A percentile compares a stretch with the other conserved stretches of the same genome.
phyloP scores from a whole-genome alignment of 2,888 invertebrate genomes.

The Digitonthophagus gazella region DNA sequence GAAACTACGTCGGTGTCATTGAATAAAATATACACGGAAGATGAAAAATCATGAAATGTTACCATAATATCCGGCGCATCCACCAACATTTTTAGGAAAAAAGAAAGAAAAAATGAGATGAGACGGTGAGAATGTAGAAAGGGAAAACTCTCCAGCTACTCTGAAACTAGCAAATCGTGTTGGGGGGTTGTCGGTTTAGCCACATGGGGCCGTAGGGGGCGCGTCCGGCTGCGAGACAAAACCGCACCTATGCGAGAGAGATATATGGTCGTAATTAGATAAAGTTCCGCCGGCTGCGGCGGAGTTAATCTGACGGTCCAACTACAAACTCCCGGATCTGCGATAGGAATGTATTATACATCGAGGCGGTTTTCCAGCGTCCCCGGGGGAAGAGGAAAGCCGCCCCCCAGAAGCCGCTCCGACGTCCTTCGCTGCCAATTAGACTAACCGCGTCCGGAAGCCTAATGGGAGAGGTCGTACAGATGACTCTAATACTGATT shows the following conservation, averaged over 20 bases:
- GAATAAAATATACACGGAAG: background rate
- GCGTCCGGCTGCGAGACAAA: slow-evolving; percentile 35
- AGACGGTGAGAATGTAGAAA: background rate
- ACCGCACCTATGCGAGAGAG: slow-evolving; percentile 38
- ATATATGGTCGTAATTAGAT: slow-evolving; percentile 50
- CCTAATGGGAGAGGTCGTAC: background rate
- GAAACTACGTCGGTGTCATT: background rate
- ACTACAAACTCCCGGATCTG: background rate
- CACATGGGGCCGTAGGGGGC: background rate
- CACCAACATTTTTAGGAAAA: no score
- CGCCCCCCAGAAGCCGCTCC: slow-evolving; percentile 4
- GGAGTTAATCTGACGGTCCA: slow-evolving; percentile 45
- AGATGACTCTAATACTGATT: background rate
- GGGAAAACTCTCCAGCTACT: background rate
- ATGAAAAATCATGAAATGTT: no score
- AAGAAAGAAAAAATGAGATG: no score
- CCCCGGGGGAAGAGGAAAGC: background rate
- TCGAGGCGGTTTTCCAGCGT: background rate
- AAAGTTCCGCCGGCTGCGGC: slow-evolving; percentile 47
- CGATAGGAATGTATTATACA: slow-evolving; percentile 14
- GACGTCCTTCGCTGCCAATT: slow-evolving; percentile 15
- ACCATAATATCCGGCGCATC: no score
- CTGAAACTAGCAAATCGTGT: slow-evolving; percentile 9
- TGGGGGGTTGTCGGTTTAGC: background rate
- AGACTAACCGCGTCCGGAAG: slow-evolving; percentile 3